Percentiles rank a stretch among this genome's conserved stretches.
These are phyloP conservation scores for Chrysopa pallens DNA, from an alignment of 1,140 invertebrate genomes.

Conservation along the genomic window DNA sequence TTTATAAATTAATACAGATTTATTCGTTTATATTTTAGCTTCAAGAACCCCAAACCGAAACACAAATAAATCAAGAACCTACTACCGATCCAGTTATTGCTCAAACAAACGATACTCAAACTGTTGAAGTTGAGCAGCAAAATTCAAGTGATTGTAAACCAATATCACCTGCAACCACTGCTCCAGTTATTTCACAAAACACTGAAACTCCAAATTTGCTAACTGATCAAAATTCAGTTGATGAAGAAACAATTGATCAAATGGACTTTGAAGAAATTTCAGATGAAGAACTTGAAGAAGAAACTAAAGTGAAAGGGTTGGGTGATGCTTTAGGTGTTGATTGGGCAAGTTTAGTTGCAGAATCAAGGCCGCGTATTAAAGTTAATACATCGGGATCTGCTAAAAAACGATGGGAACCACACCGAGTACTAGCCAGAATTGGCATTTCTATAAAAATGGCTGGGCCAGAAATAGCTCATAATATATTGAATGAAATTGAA, in stretches of 20 bases:
- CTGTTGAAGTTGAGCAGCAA: no score
- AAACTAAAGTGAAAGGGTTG: slow-evolving; percentile 45
- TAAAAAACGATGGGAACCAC: slow-evolving; percentile 57
- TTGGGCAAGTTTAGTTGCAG: slow-evolving; percentile 72
- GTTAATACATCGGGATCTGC: slow-evolving; percentile 30
- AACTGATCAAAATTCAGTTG: slow-evolving; percentile 22
- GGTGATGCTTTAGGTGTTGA: slow-evolving; percentile 81
- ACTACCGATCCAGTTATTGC: no score
- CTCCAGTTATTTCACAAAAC: background rate
- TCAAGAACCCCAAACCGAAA: no score
- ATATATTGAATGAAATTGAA: slow-evolving; percentile 26
- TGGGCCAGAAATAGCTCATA: slow-evolving; percentile 39
- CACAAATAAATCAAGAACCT: no score
- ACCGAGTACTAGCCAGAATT: slow-evolving; percentile 46
- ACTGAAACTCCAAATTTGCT: background rate
- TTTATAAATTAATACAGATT: no score
- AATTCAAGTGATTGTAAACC: no score
- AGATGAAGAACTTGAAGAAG: slow-evolving; percentile 71
- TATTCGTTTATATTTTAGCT: no score
- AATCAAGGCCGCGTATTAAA: slow-evolving; percentile 27
- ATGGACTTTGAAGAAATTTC: slow-evolving; percentile 81
- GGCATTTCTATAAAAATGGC: slow-evolving; percentile 53
- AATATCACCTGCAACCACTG: no score
- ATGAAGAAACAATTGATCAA: slow-evolving; percentile 43
- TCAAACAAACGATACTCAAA: no score